Percentiles rank a stretch among this genome's conserved stretches.
These are phyloP conservation scores for Apistogramma diplotaenia DNA, from an alignment of 2,113 vertebrate genomes.

Conservation along the genomic window DNA sequence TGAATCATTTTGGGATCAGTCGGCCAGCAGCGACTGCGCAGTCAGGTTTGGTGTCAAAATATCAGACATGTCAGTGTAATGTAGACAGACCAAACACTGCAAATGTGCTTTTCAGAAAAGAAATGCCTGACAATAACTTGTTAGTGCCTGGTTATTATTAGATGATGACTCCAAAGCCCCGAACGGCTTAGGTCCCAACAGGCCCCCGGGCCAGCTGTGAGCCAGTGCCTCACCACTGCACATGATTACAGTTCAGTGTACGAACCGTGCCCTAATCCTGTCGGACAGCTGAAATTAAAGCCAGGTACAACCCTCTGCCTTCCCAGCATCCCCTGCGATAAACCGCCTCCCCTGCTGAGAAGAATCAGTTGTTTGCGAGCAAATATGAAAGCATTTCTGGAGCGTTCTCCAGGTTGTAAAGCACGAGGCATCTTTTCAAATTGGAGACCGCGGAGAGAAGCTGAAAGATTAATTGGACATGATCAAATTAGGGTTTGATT, in stretches of 20 bases:
- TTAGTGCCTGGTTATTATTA: conserved; percentile 42
- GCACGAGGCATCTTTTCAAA: background rate
- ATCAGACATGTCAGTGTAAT: too few relatives aligned
- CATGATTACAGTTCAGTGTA: conserved; percentile 67
- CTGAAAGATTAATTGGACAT: background rate
- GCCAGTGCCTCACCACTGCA: conserved; percentile 45
- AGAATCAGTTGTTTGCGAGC: conserved; percentile 32
- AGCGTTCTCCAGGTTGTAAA: background rate
- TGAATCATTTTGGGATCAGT: background rate
- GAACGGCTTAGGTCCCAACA: conserved; percentile 12
- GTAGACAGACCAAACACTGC: background rate
- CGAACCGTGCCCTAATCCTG: conserved; percentile 71
- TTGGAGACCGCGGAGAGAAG: background rate
- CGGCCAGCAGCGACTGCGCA: background rate
- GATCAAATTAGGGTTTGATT: background rate
- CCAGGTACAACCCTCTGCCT: conserved; percentile 65
- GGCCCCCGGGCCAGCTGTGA: conserved; percentile 46
- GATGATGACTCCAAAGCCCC: conserved; percentile 56
- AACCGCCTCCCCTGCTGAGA: conserved; percentile 54
- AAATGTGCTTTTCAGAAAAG: background rate
- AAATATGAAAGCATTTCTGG: conserved; percentile 8
- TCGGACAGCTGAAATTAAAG: conserved; percentile 72
- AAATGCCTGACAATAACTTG: background rate
- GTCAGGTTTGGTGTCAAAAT: background rate
- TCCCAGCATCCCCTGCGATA: conserved; percentile 59